Base-by-base conservation (phyloP, 2,797 vertebrate species). In the Streptopelia turtur region DNA sequence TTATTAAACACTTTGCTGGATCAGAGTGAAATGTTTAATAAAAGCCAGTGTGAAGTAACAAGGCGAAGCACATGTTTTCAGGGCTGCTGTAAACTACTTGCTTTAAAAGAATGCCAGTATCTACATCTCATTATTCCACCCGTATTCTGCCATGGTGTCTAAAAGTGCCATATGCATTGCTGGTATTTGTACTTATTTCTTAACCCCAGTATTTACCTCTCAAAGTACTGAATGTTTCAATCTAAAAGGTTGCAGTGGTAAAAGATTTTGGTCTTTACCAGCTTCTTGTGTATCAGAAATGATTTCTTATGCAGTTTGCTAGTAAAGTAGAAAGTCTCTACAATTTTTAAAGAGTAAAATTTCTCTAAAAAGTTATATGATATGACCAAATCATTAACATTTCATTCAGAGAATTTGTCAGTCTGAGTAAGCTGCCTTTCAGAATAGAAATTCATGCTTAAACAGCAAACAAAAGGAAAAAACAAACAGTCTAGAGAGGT, bases 371-470 rank as follows among this genome's bases (percentile, higher is more conserved):
- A 6, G 5, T 87, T 86, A 17, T 43, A 9, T 43, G 31, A 35
- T 83, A 8, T 35, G 39, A 66, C 31, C 15, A 77, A 88, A 91
- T 57, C 30, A 61, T 59, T 66, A 90, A 37, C 31, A 49, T 94
- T 86, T 86, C 8, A 31, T 76, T 88, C 47, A 56, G 20, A 60
- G 13, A 85, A 61, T 59, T 79, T 82, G 45, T 57, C 74, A 55
- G 10, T 25, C 56, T 77, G 14, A 18, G 31, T 59, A 82, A 72
- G n/a, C 83, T 83, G 53, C 69, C 65, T 90, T 95, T 92, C 87
- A 89, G 69, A 60, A 39, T 63, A 76, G 23, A 79, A 90, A 89
- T 52, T 68, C 69, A 18, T 83, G 87, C 96, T 93, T 97, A 95
- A 87, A 93, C 70, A 90, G 76, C 45, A 92, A 95, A 95, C 74